phyloP scores from a whole-genome alignment of 2,888 invertebrate genomes.

The Chaetoderma sp. region DNA sequence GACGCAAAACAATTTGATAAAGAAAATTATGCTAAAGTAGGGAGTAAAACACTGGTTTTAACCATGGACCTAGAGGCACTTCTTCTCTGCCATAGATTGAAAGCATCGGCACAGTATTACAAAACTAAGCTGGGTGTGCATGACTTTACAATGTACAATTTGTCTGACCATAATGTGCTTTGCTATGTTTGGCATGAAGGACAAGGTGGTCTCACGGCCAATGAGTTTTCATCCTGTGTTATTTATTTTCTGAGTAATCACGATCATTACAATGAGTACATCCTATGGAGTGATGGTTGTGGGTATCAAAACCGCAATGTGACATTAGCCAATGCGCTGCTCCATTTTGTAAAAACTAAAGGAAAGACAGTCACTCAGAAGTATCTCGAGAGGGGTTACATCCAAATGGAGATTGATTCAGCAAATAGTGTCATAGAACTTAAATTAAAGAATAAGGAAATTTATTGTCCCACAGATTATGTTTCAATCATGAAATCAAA shows the following conservation, averaged over 20 bases:
- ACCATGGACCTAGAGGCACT: conserved; percentile 23
- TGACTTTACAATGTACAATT: conserved; percentile 29
- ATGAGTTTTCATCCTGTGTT: conserved; percentile 21
- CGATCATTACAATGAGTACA: too few relatives aligned
- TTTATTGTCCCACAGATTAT: too few relatives aligned
- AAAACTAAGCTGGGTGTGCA: conserved; percentile 29
- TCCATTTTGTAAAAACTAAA: conserved; percentile 13
- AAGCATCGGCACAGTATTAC: conserved; percentile 25
- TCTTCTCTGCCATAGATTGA: conserved; percentile 14
- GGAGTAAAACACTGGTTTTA: conserved; percentile 19
- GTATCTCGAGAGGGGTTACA: conserved; percentile 11
- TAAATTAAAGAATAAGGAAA: too few relatives aligned
- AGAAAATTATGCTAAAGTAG: conserved; percentile 15
- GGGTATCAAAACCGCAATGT: conserved; percentile 24
- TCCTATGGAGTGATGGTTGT: too few relatives aligned
- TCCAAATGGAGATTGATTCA: conserved; percentile 18
- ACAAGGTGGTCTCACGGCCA: conserved; percentile 27
- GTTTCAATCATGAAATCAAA: too few relatives aligned
- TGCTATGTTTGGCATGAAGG: conserved; percentile 34
- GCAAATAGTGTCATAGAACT: too few relatives aligned
- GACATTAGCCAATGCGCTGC: conserved; percentile 18
- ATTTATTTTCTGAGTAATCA: conserved; percentile 19
- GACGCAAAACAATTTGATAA: conserved; percentile 7
- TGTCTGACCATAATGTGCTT: conserved; percentile 2
- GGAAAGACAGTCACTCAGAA: conserved; percentile 12